Evolutionary conservation across 2,113 vertebrate genomes (phyloP).

Genomic region (Cochlearius cochlearius): DNA sequence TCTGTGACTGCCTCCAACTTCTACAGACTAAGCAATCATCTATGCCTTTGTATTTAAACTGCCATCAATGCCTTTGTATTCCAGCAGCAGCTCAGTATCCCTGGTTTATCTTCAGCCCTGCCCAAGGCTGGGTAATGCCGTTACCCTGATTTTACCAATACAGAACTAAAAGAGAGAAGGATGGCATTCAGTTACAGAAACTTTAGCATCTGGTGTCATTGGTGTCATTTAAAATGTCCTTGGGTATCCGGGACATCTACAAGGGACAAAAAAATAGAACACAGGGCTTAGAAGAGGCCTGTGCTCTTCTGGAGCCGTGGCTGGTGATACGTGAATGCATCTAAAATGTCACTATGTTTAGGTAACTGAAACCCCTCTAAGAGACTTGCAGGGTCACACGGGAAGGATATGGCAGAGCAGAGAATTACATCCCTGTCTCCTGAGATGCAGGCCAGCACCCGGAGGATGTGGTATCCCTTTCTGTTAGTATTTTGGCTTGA

Average conservation of each 20-base stretch:
- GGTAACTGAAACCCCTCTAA: neutral
- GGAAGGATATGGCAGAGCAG: neutral
- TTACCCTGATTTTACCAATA: neutral
- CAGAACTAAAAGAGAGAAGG: neutral
- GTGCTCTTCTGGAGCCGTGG: neutral
- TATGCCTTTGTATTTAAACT: neutral
- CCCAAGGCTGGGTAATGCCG: neutral
- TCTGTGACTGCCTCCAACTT: constrained; percentile 47
- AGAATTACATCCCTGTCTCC: neutral
- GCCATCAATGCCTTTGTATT: neutral
- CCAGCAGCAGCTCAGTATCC: neutral
- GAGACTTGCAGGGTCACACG: neutral
- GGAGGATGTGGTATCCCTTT: neutral
- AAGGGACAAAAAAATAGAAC: neutral
- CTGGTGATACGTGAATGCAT: neutral
- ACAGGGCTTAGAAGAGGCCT: neutral
- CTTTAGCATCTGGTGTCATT: neutral
- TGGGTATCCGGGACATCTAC: neutral
- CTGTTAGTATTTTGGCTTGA: neutral
- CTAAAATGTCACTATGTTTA: neutral
- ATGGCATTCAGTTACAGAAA: neutral
- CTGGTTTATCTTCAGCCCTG: neutral
- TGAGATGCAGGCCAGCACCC: neutral
- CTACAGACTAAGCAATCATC: constrained; percentile 5
- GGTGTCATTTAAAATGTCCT: neutral